A percentile compares a stretch with the other conserved stretches of the same genome.
Conservation (phyloP, 2,888 invertebrate genomes). For the Mythimna loreyi region DNA sequence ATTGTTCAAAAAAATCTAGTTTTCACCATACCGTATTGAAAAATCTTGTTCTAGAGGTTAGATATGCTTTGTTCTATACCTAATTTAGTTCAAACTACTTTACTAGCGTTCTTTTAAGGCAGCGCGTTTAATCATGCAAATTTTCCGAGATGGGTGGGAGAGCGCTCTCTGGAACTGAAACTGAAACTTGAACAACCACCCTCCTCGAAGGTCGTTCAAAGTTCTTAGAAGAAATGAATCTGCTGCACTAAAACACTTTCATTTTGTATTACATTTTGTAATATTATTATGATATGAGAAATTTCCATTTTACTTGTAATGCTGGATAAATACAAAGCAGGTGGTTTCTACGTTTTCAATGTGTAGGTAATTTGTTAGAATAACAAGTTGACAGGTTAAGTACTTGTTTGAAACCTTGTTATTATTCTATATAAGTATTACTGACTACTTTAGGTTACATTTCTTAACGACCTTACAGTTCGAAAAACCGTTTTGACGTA, state of each 20-base stretch:
- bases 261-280: conserved; percentile 74
- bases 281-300: conserved; percentile 57
- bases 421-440: conserved; percentile 15
- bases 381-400: conserved; percentile 46
- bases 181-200: conserved; percentile 84
- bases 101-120: conserved; percentile 73
- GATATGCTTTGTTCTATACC: conserved; percentile 42
- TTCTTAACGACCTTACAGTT: neutral
- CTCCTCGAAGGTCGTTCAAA: conserved; percentile 88
- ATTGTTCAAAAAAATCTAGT: neutral
- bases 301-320: conserved; percentile 57
- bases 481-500: neutral
- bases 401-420: conserved; percentile 39
- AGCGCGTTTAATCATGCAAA: conserved; percentile 87
- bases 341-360: conserved; percentile 42
- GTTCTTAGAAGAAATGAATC: conserved; percentile 87
- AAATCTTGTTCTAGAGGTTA: neutral
- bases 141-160: conserved; percentile 83
- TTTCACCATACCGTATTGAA: conserved; percentile 9
- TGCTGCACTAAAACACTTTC: conserved; percentile 86
- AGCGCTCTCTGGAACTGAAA: conserved; percentile 81
- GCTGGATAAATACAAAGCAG: conserved; percentile 42
- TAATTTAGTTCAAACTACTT: conserved; percentile 66
- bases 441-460: neutral
- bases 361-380: conserved; percentile 46